Conservation (phyloP, 2,113 vertebrate species). For the Siphamia tubifer region DNA sequence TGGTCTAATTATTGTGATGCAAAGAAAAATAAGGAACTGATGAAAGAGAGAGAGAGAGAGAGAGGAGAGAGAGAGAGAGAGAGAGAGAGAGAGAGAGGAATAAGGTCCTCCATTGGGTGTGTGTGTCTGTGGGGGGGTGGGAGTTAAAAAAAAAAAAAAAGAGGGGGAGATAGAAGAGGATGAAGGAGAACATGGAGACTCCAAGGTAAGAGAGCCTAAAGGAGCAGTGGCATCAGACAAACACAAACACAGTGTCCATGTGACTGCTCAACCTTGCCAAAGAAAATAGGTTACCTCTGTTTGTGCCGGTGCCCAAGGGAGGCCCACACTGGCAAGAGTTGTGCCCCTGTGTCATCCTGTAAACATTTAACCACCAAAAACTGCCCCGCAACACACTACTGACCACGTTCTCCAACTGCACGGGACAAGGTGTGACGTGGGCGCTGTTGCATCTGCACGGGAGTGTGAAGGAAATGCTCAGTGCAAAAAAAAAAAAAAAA, state of each 20-base stretch:
- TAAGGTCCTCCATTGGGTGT: no score
- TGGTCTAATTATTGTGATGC: no score
- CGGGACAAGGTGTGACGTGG: neutral
- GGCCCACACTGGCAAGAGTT: slow-evolving; percentile 37
- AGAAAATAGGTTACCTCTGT: slow-evolving; percentile 72
- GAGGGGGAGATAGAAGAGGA: neutral
- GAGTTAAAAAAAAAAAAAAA: neutral
- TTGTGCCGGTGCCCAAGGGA: slow-evolving; percentile 51
- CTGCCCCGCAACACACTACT: slow-evolving; percentile 32
- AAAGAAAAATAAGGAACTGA: no score
- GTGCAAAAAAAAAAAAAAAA: neutral
- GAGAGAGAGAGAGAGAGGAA: neutral
- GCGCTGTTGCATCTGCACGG: neutral
- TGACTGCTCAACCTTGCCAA: slow-evolving; percentile 72
- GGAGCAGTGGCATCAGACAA: slow-evolving; percentile 45
- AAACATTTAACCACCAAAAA: slow-evolving; percentile 56
- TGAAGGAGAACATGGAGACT: neutral
- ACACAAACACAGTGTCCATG: slow-evolving; percentile 39
- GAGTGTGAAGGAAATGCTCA: neutral
- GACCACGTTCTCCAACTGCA: neutral
- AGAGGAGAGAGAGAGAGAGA: neutral
- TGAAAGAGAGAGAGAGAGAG: no score
- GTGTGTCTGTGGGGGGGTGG: no score
- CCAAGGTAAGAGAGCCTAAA: slow-evolving; percentile 40
- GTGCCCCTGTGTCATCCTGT: slow-evolving; percentile 48